These are phyloP conservation scores for Hartigia nigra DNA, from an alignment of 2,888 invertebrate genomes.

Conservation along the genomic window DNA sequence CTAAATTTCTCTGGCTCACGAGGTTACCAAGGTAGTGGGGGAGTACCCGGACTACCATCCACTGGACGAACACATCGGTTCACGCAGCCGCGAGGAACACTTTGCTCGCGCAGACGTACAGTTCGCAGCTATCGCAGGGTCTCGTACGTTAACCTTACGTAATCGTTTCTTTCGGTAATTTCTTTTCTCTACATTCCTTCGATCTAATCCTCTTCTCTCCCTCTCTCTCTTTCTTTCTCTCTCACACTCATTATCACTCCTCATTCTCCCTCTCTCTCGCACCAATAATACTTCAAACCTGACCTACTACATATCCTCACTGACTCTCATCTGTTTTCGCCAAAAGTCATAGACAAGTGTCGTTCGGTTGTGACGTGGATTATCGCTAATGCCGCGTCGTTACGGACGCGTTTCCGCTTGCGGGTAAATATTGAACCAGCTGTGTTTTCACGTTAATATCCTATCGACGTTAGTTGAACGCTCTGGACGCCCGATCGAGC, in stretches of 20 bases:
- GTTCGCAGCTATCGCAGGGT: conserved; percentile 2
- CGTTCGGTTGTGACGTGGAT: not conserved
- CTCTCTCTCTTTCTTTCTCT: too few species aligned
- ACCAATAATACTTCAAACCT: not conserved
- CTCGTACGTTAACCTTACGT: not conserved
- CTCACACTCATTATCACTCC: too few species aligned
- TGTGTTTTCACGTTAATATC: conserved; percentile 18
- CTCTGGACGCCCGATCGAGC: conserved; percentile 7
- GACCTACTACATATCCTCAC: not conserved
- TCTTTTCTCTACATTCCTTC: not conserved
- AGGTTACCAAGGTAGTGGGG: conserved; percentile 26
- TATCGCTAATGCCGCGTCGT: conserved; percentile 1
- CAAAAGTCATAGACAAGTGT: not conserved
- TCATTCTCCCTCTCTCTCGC: not conserved
- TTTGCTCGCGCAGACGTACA: conserved; percentile 38
- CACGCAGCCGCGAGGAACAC: conserved; percentile 64
- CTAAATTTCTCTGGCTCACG: conserved; percentile 25
- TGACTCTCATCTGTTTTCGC: not conserved
- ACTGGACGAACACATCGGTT: conserved; percentile 55
- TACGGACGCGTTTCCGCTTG: conserved; percentile 2
- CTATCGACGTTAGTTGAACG: not conserved
- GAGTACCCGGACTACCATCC: conserved; percentile 38
- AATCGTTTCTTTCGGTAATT: not conserved
- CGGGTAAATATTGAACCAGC: conserved; percentile 31
- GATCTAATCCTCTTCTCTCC: not conserved